Conservation (phyloP, 2,797 vertebrate genomes). For the Sebastes oblongus region DNA sequence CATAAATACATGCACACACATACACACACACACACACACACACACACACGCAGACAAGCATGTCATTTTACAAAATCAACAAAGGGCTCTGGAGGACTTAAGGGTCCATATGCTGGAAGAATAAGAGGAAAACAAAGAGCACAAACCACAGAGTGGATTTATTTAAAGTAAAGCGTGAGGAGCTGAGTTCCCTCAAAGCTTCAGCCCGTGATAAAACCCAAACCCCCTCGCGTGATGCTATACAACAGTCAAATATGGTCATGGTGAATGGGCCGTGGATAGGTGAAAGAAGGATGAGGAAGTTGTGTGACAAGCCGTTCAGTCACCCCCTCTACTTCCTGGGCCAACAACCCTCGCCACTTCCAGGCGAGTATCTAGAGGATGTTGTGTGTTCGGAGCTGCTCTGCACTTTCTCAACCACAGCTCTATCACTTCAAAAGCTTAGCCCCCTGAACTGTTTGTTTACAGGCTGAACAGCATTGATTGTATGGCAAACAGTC, state of each 20-base stretch:
- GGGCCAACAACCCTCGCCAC: constrained; percentile 73
- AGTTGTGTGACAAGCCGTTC: constrained; percentile 80
- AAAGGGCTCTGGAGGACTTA: constrained; percentile 17
- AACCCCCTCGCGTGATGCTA: not conserved
- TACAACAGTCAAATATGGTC: constrained; percentile 23
- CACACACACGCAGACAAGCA: constrained; percentile 19
- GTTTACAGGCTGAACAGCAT: constrained; percentile 62
- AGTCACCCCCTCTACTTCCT: constrained; percentile 78
- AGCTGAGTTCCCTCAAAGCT: not conserved
- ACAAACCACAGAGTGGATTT: constrained; percentile 42
- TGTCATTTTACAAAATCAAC: constrained; percentile 44
- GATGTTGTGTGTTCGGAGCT: constrained; percentile 71
- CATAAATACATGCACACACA: constrained; percentile 4
- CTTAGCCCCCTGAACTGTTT: constrained; percentile 69
- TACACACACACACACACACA: constrained; percentile 29
- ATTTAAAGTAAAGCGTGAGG: constrained; percentile 20
- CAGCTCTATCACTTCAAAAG: constrained; percentile 75
- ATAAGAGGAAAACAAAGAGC: constrained; percentile 36
- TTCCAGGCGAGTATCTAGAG: constrained; percentile 75
- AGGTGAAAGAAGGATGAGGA: constrained; percentile 63
- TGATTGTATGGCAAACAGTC: constrained; percentile 66
- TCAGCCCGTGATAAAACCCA: not conserved
- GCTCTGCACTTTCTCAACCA: constrained; percentile 79
- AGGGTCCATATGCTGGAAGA: constrained; percentile 23
- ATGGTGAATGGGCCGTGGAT: constrained; percentile 42